phyloP scores from a whole-genome alignment of 2,113 vertebrate genomes.

The Cyphomyrus discorhynchus region DNA sequence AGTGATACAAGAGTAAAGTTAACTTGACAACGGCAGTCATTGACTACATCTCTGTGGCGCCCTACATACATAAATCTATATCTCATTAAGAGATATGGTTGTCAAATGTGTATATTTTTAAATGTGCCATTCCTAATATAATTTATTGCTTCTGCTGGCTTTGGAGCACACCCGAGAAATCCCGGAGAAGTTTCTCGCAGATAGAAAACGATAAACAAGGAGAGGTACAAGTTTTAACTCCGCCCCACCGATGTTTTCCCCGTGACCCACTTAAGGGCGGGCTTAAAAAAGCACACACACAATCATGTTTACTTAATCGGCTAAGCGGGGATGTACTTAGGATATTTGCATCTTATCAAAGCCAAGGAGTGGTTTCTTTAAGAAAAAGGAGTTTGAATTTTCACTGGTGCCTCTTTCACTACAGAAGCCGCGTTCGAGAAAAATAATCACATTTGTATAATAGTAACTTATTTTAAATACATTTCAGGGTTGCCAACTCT shows the following conservation, averaged over 20 bases:
- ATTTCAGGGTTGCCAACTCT: too few relatives aligned
- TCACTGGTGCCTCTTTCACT: not conserved
- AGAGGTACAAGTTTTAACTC: conserved; percentile 20
- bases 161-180: conserved; percentile 38
- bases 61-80: conserved; percentile 62
- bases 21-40: conserved; percentile 58
- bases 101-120: conserved; percentile 60
- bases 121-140: conserved; percentile 52
- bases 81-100: conserved; percentile 44
- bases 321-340: not conserved
- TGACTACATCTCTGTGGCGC: conserved; percentile 48
- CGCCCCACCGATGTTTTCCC: conserved; percentile 38
- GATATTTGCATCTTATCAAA: not conserved
- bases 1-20: conserved; percentile 58
- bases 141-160: conserved; percentile 36
- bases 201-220: conserved; percentile 23
- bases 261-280: conserved; percentile 48
- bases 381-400: not conserved
- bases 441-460: too few relatives aligned
- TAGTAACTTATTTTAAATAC: too few relatives aligned
- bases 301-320: conserved; percentile 24
- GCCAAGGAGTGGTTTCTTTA: not conserved
- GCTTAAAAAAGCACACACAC: conserved; percentile 30
- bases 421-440: not conserved
- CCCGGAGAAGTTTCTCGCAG: conserved; percentile 44